phyloP scores from a whole-genome alignment of 2,888 invertebrate species.

The Euzetes globulus region DNA sequence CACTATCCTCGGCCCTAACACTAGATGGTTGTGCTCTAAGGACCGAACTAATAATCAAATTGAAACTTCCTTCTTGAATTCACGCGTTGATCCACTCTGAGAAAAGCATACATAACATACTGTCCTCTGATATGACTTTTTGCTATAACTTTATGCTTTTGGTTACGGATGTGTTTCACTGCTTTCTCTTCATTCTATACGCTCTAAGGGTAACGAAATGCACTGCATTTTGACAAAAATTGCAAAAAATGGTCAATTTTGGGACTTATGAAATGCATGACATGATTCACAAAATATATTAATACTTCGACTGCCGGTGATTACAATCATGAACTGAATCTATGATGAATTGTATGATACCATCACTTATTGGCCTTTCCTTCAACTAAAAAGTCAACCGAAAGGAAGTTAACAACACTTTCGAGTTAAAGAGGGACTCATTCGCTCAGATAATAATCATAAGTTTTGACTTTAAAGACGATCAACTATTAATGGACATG shows the following conservation, averaged over 20 bases:
- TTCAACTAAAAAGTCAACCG: not conserved
- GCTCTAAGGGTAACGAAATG: not conserved
- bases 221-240: not conserved
- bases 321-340: slow-evolving; percentile 24
- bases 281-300: slow-evolving; percentile 16
- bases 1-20: not conserved
- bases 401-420: not conserved
- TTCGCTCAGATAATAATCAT: slow-evolving; percentile 16
- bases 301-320: not conserved
- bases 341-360: slow-evolving; percentile 19
- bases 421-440: slow-evolving; percentile 9
- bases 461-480: not conserved
- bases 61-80: slow-evolving; percentile 31
- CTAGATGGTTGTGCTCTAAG: slow-evolving; percentile 7
- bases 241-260: slow-evolving; percentile 22
- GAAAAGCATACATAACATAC: slow-evolving; percentile 22
- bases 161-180: not conserved
- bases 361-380: slow-evolving; percentile 6
- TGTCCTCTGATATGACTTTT: not conserved
- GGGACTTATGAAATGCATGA: slow-evolving; percentile 27
- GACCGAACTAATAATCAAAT: slow-evolving; percentile 35
- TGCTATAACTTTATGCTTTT: slow-evolving; percentile 2
- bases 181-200: slow-evolving; percentile 10
- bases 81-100: slow-evolving; percentile 10
- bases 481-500: not conserved